Base-by-base conservation (phyloP, 2,888 invertebrate species). In the Odontothrips loti region DNA sequence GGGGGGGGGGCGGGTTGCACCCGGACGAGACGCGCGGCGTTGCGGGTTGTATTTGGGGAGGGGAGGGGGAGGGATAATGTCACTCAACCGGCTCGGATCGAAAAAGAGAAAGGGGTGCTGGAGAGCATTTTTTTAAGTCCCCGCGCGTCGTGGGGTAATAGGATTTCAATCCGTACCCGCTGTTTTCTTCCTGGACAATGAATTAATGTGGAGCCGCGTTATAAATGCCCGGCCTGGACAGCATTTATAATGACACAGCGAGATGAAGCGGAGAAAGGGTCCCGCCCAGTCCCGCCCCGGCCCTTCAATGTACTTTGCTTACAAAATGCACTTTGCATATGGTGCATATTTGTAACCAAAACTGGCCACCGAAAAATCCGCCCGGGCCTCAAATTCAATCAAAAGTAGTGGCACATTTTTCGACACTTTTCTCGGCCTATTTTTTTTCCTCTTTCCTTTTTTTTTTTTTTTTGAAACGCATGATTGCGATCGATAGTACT, bases 111-210 rank as follows among this genome's bases (percentile, higher is more conserved):
- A 75, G 68, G 68, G 68, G 68, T 75, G 68, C 68, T 75, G 23
- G 68, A 75, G 68, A 43, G 34, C 34, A 43, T 2, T 43, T 43
- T 75, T 75, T 27, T 27, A 75, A 75, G 68, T 75, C 68, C 12
- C n/a, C 68, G 63, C n/a, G 68, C 68, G 58, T 17, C 58, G 34
- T 6, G 34, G 6, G 8, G 68, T 75, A 75, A 75, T 75, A 75
- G 68, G 68, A 75, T 75, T 75, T 75, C 23, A 43, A 43, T 75
- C 68, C 68, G 68, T 58, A 75, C 68, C 68, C 68, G 68, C 68
- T 27, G 68, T 58, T 58, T 58, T 58, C 68, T 27, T 75, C 68
- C 23, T 27, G 68, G 68, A 75, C 68, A 75, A 75, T 75, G 68
- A 75, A 75, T 75, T 75, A 75, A 75, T 27, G 23, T 75, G 23